These are phyloP conservation scores for Pelobates cultripes DNA, from an alignment of 2,797 vertebrate species.

Conservation along the genomic window DNA sequence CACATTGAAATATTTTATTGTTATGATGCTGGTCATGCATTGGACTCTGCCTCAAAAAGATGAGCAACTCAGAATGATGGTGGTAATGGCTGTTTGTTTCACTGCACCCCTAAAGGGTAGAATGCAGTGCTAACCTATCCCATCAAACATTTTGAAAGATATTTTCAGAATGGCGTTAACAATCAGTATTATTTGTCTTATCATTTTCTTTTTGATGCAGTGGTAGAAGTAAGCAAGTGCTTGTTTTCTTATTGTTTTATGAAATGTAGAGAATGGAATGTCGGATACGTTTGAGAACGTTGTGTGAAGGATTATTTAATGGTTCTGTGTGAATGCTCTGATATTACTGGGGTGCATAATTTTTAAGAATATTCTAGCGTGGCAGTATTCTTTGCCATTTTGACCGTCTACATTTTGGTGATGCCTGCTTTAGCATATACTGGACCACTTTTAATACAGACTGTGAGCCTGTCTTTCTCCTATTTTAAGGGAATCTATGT, in stretches of 20 bases:
- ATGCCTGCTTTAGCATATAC: conserved; percentile 40
- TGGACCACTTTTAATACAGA: conserved; percentile 22
- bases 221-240: background rate
- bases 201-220: background rate
- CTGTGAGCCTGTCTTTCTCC: conserved; percentile 17
- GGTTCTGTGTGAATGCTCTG: conserved; percentile 3
- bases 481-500: background rate
- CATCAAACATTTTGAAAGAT: too few species aligned
- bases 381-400: background rate
- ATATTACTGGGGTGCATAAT: background rate
- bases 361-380: background rate
- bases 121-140: background rate
- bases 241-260: background rate
- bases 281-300: background rate
- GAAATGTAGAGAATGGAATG: conserved; percentile 6
- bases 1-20: background rate
- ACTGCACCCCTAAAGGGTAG: background rate
- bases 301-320: background rate
- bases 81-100: background rate
- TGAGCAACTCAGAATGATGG: background rate
- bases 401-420: conserved; percentile 19
- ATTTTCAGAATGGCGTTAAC: conserved; percentile 23
- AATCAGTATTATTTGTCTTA: conserved; percentile 8
- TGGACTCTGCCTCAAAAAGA: background rate
- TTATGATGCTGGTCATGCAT: background rate